Base-by-base conservation (phyloP, 2,113 vertebrate species). In the Melanocharis versteri region DNA sequence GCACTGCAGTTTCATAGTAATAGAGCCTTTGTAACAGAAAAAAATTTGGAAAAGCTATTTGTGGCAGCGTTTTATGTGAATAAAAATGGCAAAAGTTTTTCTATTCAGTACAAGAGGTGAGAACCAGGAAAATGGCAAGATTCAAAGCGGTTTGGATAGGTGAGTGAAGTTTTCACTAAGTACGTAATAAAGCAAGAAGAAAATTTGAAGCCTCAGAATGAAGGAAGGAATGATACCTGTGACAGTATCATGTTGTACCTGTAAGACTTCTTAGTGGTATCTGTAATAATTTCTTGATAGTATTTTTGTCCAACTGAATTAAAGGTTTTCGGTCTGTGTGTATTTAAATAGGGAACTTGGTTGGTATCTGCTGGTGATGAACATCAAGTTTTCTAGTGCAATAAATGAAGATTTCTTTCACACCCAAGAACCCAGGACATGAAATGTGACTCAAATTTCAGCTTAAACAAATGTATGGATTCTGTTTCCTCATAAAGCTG, bases 401-500 rank as follows among this genome's bases (percentile, higher is more conserved):
- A 13, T 45, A 69, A 40, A 42, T 64, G 6, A 87, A 14, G 45
- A 64, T 72, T 66, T 90, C 7, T 64, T 69, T 79, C 33, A 69
- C 6, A 65, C 3, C 8, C 16, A 40, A 30, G 23, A 89, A 47
- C 8, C 12, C 8, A 54, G 27, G 14, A 40, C 23, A 37, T 39
- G 30, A 83, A 81, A 48, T 37, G 6, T 60, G 27, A 37, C 28
- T 64, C 18, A 70, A 44, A 69, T 76, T 91, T 79, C 35, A 70
- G 4, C 23, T 75, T 14, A 61, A 64, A 64, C 1, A 0, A 31
- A 12, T 19, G 6, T 77, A 9, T 82, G 10, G 6, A 7, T 68
- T 57, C 20, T 71, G 19, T 64, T 92, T 87, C 53, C 30, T 94
- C 7, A n/a, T 11, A 69, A 19, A 65, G 15, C 48, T 37, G 4